Base-by-base conservation (phyloP, 2,113 vertebrate species). In the Phrynocephalus versicolor region DNA sequence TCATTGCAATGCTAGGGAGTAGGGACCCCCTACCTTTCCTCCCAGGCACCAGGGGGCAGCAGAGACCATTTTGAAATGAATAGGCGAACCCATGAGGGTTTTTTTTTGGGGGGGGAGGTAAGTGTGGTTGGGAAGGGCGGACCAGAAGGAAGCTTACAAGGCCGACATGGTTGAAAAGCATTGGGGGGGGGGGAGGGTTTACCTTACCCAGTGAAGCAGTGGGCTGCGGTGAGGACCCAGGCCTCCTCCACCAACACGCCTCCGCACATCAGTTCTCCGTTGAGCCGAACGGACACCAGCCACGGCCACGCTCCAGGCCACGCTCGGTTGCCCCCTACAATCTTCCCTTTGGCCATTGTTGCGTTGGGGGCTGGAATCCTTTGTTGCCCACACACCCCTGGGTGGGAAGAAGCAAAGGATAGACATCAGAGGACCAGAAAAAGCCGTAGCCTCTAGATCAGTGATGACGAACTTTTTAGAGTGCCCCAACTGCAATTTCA, bases 221-320 rank as follows among this genome's bases (percentile, higher is more conserved):
- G 98, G 19, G 98, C 98, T 0, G 98, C 98, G 0, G 98, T 99
- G 87, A 98, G 95, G 69, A 99, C 97, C 98, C 98, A 99, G 82
- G 97, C 96, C 83, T 88, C 96, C 37, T 97, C 97, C 89, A 99
- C 97, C 82, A 99, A 94, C 37, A 98, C 98, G 27, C 98, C 98
- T 33, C 98, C 98, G 2, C 98, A 99, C 97, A 99, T 97, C 88
- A 99, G 92, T 51, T 96, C 96, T 12, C 98, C 97, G 0, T 97
- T 96, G n/a, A 99, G 92, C 84, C 96, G 96, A 87, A 99, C 96
- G 8, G 97, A 97, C 88, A 98, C 98, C 91, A 99, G 94, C 98
- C 98, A 99, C 30, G 98, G 98, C 98, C 98, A 99, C 89, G 97
- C 96, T 12, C 98, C 98, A 0, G 88, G 96, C 0, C 95, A 92